phyloP scores from a whole-genome alignment of 2,113 vertebrate species.

The Cyprinodon variegatus region DNA sequence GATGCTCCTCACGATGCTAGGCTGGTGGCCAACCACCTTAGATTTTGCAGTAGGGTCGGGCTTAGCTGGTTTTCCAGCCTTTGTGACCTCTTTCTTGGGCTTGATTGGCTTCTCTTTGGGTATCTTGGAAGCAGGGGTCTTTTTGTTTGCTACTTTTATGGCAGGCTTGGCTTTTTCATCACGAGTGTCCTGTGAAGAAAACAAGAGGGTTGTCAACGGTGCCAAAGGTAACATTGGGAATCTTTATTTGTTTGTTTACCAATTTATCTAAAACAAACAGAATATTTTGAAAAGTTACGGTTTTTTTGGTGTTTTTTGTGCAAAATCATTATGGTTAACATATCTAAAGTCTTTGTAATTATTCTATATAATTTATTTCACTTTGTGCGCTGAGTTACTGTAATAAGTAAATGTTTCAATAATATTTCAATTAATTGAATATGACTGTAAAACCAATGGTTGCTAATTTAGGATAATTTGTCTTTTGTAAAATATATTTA shows the following conservation, averaged over 20 bases:
- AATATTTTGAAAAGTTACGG: no score
- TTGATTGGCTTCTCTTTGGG: conserved; percentile 89
- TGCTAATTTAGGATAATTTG: no score
- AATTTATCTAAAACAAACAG: no score
- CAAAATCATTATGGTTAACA: no score
- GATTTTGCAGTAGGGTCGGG: conserved; percentile 84
- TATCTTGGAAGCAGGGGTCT: conserved; percentile 72
- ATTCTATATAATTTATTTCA: no score
- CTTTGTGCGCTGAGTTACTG: no score
- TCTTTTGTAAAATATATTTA: no score
- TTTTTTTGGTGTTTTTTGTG: no score
- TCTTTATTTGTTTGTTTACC: background rate
- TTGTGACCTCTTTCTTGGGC: conserved; percentile 85
- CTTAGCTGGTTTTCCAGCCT: conserved; percentile 47
- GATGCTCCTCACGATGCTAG: conserved; percentile 87
- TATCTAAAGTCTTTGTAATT: no score
- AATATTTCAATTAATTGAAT: no score
- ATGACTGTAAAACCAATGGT: no score
- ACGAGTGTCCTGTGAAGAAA: conserved; percentile 81
- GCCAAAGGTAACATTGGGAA: background rate
- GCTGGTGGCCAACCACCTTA: conserved; percentile 81
- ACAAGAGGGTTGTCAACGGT: background rate
- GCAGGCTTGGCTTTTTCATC: conserved; percentile 79
- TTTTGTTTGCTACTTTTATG: conserved; percentile 77
- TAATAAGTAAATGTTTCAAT: no score